Conservation (phyloP, 2,113 vertebrate species). For the Myiozetetes cayanensis region DNA sequence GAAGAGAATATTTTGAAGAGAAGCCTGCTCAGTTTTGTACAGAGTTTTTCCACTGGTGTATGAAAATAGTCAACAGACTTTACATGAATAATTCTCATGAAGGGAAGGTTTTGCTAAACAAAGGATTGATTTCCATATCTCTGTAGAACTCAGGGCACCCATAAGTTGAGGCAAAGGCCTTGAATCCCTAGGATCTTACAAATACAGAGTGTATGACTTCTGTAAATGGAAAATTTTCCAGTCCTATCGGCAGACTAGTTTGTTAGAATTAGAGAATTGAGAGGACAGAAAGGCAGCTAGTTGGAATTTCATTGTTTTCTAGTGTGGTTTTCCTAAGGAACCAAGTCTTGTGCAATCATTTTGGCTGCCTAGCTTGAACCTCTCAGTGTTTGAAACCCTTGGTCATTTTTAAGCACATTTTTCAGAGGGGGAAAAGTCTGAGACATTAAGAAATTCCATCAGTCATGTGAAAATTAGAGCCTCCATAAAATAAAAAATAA, state of each 20-base stretch:
- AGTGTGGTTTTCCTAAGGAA: neutral
- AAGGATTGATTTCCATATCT: neutral
- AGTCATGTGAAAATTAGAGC: neutral
- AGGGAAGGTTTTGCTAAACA: neutral
- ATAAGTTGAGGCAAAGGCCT: neutral
- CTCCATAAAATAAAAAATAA: neutral
- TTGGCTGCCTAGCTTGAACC: neutral
- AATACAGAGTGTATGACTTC: neutral
- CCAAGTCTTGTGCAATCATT: neutral
- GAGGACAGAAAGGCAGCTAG: neutral
- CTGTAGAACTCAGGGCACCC: neutral
- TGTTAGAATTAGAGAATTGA: neutral
- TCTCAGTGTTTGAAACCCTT: neutral
- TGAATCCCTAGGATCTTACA: neutral
- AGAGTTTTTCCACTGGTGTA: neutral
- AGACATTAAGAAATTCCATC: neutral
- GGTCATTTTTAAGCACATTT: neutral
- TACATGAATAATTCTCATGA: neutral
- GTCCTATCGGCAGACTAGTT: neutral
- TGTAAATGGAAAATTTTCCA: neutral
- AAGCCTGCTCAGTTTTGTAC: neutral
- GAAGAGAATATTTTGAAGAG: neutral
- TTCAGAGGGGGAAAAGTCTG: neutral
- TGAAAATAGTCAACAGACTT: neutral
- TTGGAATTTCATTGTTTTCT: neutral